Conservation (phyloP, 2,888 invertebrate species). For the Homarus gammarus region DNA sequence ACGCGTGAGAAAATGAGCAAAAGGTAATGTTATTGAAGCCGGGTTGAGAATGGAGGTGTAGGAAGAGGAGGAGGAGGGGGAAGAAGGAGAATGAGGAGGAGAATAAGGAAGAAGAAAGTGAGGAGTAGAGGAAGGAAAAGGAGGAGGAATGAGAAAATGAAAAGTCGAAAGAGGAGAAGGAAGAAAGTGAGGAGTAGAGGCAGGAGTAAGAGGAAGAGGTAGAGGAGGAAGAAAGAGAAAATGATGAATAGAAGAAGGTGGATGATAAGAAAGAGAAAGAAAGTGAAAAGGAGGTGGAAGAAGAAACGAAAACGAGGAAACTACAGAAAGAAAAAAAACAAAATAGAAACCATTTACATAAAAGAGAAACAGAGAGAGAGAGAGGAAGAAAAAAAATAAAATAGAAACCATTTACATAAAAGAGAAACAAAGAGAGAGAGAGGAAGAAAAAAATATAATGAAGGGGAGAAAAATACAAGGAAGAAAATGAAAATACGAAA, state of each 20-base stretch:
- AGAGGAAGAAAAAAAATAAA: not conserved
- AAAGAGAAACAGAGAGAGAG: not conserved
- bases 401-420: not conserved
- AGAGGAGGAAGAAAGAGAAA: not conserved
- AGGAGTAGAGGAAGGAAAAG: too few species aligned
- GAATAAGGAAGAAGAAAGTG: too few species aligned
- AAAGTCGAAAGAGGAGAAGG: not conserved
- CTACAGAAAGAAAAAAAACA: too few species aligned
- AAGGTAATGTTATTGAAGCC: not conserved
- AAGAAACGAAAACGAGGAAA: too few species aligned
- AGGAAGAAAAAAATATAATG: not conserved
- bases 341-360: too few species aligned
- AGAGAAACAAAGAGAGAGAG: slow-evolving; percentile 3
- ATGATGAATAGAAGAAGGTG: not conserved
- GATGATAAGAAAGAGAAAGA: not conserved
- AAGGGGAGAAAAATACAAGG: not conserved
- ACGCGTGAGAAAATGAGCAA: too few species aligned
- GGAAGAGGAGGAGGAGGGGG: not conserved
- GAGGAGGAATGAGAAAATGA: too few species aligned
- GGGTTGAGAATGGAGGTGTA: not conserved
- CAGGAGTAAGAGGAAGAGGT: too few species aligned
- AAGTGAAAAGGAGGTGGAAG: too few species aligned
- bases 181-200: too few species aligned
- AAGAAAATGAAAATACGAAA: not conserved
- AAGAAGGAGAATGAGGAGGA: too few species aligned